Conservation (phyloP, 2,797 vertebrate species). For the Hybognathus amarus region DNA sequence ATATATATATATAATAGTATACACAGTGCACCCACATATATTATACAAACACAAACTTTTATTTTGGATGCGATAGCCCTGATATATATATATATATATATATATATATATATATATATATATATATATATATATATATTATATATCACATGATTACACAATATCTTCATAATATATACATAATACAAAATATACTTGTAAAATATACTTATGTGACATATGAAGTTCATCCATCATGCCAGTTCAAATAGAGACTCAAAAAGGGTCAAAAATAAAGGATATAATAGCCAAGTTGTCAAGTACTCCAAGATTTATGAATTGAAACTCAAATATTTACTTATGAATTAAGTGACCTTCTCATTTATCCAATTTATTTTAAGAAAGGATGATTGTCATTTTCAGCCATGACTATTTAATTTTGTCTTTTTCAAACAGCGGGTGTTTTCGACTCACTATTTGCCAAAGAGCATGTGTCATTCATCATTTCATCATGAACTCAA, state of each 20-base stretch:
- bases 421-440: constrained; percentile 27
- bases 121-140: no score
- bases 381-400: not conserved
- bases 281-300: not conserved
- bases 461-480: not conserved
- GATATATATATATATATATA: no score
- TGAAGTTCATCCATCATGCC: not conserved
- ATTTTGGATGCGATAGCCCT: no score
- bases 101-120: no score
- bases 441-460: constrained; percentile 3
- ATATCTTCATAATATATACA: no score
- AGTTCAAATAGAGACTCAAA: not conserved
- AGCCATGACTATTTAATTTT: not conserved
- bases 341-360: not conserved
- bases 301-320: not conserved
- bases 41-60: no score
- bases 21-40: no score
- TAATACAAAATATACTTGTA: no score
- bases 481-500: constrained; percentile 7
- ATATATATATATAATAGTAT: no score
- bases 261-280: not conserved
- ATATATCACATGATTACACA: not conserved
- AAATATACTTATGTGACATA: not conserved
- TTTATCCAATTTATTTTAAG: constrained; percentile 5
- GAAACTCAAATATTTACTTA: constrained; percentile 25